Evolutionary conservation across 1,140 invertebrate species (phyloP).

Genomic region (Centruroides vittatus): DNA sequence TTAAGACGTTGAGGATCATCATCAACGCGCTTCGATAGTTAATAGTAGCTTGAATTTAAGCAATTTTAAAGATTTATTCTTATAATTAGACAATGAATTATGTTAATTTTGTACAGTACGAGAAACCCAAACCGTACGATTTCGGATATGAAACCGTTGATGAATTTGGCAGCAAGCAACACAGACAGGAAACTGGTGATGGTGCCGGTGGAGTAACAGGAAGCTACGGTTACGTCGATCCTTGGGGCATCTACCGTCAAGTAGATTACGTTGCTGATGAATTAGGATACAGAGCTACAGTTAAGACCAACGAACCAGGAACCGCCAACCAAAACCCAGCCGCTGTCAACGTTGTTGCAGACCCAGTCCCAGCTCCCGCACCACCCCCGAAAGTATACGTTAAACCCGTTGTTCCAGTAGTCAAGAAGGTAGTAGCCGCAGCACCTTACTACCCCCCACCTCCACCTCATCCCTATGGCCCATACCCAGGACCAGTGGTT

Average conservation of each 20-base stretch:
- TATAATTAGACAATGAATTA: too few species aligned
- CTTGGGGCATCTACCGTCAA: conserved; percentile 8
- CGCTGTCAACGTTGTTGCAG: background rate
- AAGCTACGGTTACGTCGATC: conserved; percentile 6
- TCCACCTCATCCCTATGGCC: too few species aligned
- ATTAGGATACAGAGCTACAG: background rate
- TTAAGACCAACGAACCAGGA: conserved; percentile 8
- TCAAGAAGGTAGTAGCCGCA: too few species aligned
- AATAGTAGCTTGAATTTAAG: too few species aligned
- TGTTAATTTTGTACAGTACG: too few species aligned
- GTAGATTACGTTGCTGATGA: background rate
- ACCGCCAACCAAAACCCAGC: conserved; percentile 4
- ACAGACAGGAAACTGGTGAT: conserved; percentile 1
- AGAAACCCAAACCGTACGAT: conserved; percentile 1
- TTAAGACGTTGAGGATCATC: too few species aligned
- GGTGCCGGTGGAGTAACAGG: conserved; percentile 2
- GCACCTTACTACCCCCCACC: too few species aligned
- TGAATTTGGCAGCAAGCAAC: conserved; percentile 7
- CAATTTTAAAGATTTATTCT: too few species aligned
- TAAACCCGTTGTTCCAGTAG: too few species aligned
- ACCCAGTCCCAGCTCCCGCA: conserved; percentile 1
- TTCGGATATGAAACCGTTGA: conserved; percentile 7
- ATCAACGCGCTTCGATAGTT: too few species aligned
- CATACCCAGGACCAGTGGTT: too few species aligned
- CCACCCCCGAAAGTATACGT: background rate